Evolutionary conservation across 2,888 invertebrate species (phyloP), one percentile per base, ranked within the genome.

Genomic region (Willowsia nigromaculata): DNA sequence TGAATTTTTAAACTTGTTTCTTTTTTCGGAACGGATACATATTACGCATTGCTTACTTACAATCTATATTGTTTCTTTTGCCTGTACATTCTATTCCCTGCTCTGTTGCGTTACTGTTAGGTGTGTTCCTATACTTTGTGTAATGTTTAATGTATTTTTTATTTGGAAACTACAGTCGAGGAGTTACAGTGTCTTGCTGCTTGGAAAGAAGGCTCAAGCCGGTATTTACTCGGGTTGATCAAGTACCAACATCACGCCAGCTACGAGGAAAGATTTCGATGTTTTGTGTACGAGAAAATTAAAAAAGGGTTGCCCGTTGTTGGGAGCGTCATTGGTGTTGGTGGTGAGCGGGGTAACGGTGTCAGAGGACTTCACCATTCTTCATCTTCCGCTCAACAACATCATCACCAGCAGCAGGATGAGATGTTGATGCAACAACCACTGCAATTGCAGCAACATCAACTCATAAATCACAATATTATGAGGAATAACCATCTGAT

Each of bases 151-250:
- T 62, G 59, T 62, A 30, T 78, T 43, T 59, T 37, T 59, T 80
- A 56, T 80, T 33, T 81, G 56, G 5, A 53, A 81, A 65, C 95
- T 95, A 91, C 95, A 97, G 98, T 97, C 93, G 98, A 98, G 94
- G 98, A 98, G 94, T 95, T 98, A 82, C 97, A 98, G 93, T 98
- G 98, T 93, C 94, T 98, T 93, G 98, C 98, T 4, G 96, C 96
- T 87, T 98, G 98, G 98, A 98, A 98, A 94, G 98, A 98, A 94
- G 98, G 98, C 86, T 98, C 97, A 93, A 96, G 97, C 82, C 95
- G 98, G 88, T 98, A 98, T 94, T 95, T 98, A 92, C 98, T 98
- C 87, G 98, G 98, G 83, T 96, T 97, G 94, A 96, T 98, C 90
- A 97, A 97, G 93, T 97, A 97, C 95, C 96, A 96, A 94, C 97